Evolutionary conservation across 30 jellyfish, hydroid and myxozoan species (phyloP).

Genomic region (Aurelia sp.): DNA sequence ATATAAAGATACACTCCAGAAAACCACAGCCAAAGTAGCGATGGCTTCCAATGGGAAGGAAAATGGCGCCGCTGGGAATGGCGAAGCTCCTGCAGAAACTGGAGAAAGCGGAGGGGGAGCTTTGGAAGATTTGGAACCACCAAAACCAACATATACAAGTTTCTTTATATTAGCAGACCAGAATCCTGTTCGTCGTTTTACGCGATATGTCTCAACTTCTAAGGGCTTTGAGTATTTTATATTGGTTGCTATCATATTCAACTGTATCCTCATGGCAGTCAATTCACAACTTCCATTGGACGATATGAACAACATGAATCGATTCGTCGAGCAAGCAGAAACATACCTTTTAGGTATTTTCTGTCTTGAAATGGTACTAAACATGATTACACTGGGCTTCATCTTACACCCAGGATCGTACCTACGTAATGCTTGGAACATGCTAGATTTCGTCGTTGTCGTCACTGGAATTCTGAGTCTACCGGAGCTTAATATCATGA

Average conservation of each 20-base stretch:
- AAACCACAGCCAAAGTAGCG: too few species aligned
- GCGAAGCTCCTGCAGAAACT: not conserved
- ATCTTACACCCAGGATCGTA: slow-evolving; percentile 95
- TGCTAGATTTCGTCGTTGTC: slow-evolving; percentile 89
- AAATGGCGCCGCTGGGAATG: slow-evolving; percentile 16
- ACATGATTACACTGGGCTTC: slow-evolving; percentile 87
- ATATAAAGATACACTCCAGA: too few species aligned
- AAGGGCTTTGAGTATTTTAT: slow-evolving; percentile 85
- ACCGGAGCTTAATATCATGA: slow-evolving; percentile 64
- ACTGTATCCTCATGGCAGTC: slow-evolving; percentile 86
- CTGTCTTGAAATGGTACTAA: slow-evolving; percentile 80
- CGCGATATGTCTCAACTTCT: slow-evolving; percentile 69
- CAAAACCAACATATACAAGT: slow-evolving; percentile 57
- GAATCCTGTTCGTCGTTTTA: slow-evolving; percentile 56
- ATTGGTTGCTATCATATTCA: slow-evolving; percentile 76
- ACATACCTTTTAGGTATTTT: slow-evolving; percentile 83
- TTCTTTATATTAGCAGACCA: slow-evolving; percentile 60
- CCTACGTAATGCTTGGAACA: slow-evolving; percentile 84
- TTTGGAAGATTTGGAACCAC: slow-evolving; percentile 45
- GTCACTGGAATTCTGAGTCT: slow-evolving; percentile 87
- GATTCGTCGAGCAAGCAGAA: slow-evolving; percentile 84
- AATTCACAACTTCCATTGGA: slow-evolving; percentile 86
- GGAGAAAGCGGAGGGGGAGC: not conserved
- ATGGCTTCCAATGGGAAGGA: not conserved
- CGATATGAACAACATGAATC: slow-evolving; percentile 74